Evolutionary conservation across 1,140 invertebrate genomes (phyloP).

Genomic region (Hydropsyche tenuis): DNA sequence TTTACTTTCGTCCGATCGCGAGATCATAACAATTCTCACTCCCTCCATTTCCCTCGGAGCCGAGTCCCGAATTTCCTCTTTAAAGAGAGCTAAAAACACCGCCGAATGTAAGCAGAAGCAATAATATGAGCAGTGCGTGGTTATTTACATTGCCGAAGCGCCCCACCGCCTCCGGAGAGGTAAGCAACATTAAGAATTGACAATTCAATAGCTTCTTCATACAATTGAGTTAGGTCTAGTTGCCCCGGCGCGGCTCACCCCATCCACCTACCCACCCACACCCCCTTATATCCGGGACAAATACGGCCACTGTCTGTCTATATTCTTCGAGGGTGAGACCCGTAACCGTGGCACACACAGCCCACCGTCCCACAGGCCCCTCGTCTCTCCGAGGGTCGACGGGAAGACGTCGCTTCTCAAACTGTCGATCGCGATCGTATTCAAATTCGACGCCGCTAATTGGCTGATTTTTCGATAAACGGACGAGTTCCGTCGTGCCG

Average conservation of each 20-base stretch:
- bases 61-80: background rate
- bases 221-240: conserved; percentile 41
- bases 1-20: no score
- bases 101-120: background rate
- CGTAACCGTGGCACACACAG: background rate
- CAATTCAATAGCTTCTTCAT: conserved; percentile 39
- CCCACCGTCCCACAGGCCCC: no score
- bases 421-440: no score
- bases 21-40: no score
- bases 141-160: conserved; percentile 27
- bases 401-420: no score
- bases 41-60: background rate
- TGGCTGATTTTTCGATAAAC: no score
- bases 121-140: conserved; percentile 12
- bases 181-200: conserved; percentile 42
- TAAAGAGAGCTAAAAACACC: background rate
- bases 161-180: conserved; percentile 18
- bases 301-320: conserved; percentile 29
- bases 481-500: no score
- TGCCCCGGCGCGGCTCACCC: background rate
- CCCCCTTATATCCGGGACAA: conserved; percentile 12
- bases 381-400: no score
- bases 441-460: no score
- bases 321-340: conserved; percentile 9
- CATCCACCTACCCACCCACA: background rate